phyloP scores from a whole-genome alignment of 2,888 invertebrate genomes.

The Abrostola triplasia region DNA sequence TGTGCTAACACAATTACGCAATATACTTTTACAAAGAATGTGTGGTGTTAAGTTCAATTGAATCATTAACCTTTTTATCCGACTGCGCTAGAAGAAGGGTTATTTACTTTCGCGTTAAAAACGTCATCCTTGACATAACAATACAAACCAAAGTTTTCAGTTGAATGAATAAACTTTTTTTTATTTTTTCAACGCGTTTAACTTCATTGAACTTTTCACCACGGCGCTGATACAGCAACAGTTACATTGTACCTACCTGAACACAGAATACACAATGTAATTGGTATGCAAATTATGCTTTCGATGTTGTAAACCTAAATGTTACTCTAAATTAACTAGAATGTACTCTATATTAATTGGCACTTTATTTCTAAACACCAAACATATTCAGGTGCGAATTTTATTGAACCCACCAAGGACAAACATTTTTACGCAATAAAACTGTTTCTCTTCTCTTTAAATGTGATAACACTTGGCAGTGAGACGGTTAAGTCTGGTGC shows the following conservation, averaged over 20 bases:
- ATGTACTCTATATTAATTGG: constrained; percentile 26
- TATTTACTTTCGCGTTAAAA: no score
- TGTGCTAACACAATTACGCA: constrained; percentile 79
- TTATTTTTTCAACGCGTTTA: constrained; percentile 18
- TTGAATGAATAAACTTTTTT: not conserved
- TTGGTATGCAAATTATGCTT: constrained; percentile 63
- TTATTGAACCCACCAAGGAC: constrained; percentile 29
- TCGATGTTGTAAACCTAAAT: constrained; percentile 67
- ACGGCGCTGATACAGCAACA: constrained; percentile 35
- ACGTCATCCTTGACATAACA: no score
- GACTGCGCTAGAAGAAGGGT: not conserved
- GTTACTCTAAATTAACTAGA: constrained; percentile 35
- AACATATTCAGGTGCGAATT: constrained; percentile 30
- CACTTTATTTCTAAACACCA: constrained; percentile 17
- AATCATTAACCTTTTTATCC: constrained; percentile 7
- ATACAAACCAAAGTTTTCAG: no score
- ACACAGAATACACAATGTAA: constrained; percentile 50
- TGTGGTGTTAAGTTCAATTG: constrained; percentile 34
- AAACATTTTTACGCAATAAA: constrained; percentile 24
- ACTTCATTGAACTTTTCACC: constrained; percentile 34
- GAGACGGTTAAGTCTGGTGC: constrained; percentile 41
- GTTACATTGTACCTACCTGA: constrained; percentile 41
- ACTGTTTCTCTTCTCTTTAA: constrained; percentile 41
- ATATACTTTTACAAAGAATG: constrained; percentile 40
- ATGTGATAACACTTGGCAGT: constrained; percentile 62